Conservation (phyloP, 2,113 vertebrate species). For the Plestiodon gilberti region DNA sequence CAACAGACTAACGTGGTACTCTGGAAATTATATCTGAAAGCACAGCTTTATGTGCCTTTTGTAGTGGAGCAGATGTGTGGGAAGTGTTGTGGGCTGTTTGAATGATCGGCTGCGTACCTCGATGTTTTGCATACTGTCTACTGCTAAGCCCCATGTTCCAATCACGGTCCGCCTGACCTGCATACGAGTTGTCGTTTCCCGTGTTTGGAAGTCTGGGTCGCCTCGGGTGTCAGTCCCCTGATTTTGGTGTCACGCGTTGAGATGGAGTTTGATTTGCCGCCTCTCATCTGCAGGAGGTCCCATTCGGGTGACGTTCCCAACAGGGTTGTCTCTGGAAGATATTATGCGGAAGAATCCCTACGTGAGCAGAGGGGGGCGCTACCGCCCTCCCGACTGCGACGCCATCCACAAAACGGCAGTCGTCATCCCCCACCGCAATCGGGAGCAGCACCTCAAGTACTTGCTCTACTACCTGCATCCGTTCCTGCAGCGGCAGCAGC, state of each 20-base stretch:
- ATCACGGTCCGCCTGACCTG: too few relatives aligned
- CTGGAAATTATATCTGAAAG: too few relatives aligned
- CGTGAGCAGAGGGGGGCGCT: constrained; percentile 79
- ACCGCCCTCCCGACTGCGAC: constrained; percentile 80
- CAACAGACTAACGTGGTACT: too few relatives aligned
- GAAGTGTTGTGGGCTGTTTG: too few relatives aligned
- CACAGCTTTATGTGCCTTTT: too few relatives aligned
- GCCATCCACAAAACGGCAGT: constrained; percentile 76
- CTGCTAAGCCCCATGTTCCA: too few relatives aligned
- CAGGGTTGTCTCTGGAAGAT: constrained; percentile 71
- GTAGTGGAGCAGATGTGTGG: too few relatives aligned
- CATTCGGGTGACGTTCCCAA: constrained; percentile 78
- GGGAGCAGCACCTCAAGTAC: constrained; percentile 80
- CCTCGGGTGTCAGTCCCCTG: too few relatives aligned
- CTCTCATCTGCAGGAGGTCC: constrained; percentile 68
- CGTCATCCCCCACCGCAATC: constrained; percentile 80
- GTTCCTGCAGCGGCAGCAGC: constrained; percentile 83
- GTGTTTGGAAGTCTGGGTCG: neutral
- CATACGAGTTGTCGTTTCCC: neutral
- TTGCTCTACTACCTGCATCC: constrained; percentile 84
- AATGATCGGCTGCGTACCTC: too few relatives aligned
- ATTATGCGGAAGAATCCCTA: constrained; percentile 77
- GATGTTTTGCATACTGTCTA: too few relatives aligned
- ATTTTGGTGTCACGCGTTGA: neutral
- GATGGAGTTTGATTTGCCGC: neutral